Evolutionary conservation across 2,113 vertebrate genomes (phyloP).

Genomic region (Phrynosoma blainvillii): DNA sequence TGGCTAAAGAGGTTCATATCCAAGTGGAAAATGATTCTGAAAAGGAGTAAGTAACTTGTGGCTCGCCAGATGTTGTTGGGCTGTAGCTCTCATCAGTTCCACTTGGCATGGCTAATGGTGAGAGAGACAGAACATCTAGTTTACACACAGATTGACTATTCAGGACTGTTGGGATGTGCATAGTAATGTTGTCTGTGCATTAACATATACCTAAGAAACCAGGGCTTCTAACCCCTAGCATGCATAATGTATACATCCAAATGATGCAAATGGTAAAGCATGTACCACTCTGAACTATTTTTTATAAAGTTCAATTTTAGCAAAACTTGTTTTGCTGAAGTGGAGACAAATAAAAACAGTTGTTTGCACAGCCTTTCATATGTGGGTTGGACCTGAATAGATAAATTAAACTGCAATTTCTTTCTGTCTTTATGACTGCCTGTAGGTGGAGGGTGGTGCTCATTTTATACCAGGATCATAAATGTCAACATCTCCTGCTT

Average conservation of each 20-base stretch:
- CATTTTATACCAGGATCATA: constrained; percentile 55
- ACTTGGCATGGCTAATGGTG: too few relatives aligned
- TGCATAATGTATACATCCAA: background rate
- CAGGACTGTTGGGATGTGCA: background rate
- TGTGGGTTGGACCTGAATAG: constrained; percentile 18
- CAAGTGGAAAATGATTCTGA: background rate
- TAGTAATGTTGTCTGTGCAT: background rate
- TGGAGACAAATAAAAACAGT: constrained; percentile 35
- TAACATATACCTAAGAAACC: background rate
- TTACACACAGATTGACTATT: background rate
- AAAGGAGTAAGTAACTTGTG: too few relatives aligned
- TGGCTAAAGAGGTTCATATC: background rate
- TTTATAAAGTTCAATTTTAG: constrained; percentile 40
- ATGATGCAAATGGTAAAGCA: background rate
- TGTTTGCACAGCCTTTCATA: constrained; percentile 22
- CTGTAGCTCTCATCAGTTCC: too few relatives aligned
- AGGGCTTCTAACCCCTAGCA: background rate
- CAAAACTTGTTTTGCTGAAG: constrained; percentile 20
- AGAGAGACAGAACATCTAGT: too few relatives aligned
- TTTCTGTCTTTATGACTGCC: constrained; percentile 34
- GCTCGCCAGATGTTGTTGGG: too few relatives aligned
- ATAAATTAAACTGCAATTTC: constrained; percentile 27
- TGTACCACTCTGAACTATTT: background rate
- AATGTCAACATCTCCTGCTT: constrained; percentile 57
- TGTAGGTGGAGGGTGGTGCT: constrained; percentile 49